A percentile compares a stretch with the other conserved stretches of the same genome.
phyloP scores from a whole-genome alignment of 2,113 vertebrate genomes.

The Chlorodrepanis virens region DNA sequence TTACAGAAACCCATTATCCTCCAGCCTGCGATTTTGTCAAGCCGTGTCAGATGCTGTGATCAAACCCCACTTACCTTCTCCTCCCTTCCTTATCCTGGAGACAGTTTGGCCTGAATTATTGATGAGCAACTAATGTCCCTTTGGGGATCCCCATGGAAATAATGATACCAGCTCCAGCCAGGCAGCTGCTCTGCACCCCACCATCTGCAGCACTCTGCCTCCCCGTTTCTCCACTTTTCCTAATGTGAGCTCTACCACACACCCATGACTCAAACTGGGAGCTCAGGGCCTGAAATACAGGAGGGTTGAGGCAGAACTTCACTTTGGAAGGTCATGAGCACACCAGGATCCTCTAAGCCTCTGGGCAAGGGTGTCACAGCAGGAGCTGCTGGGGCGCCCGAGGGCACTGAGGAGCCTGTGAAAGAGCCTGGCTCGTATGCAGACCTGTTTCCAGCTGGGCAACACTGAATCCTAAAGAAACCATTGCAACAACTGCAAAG shows the following conservation, averaged over 20 bases:
- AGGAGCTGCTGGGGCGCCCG: not conserved
- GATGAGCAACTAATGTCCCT: not conserved
- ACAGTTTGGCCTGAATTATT: slow-evolving; percentile 2
- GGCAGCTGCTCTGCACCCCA: not conserved
- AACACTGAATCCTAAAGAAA: not conserved
- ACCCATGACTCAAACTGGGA: not conserved
- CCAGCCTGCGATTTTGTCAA: not conserved
- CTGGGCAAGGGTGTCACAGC: not conserved
- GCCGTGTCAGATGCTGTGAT: not conserved
- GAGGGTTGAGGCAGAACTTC: not conserved
- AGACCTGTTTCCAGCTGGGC: not conserved
- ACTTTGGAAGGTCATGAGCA: not conserved
- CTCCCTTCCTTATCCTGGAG: not conserved
- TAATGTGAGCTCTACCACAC: not conserved
- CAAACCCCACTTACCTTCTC: not conserved
- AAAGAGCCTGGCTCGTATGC: not conserved
- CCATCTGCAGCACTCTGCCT: not conserved
- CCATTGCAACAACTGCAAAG: not conserved
- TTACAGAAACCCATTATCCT: not conserved
- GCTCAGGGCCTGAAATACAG: not conserved
- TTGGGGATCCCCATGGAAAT: not conserved
- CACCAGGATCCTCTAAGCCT: not conserved
- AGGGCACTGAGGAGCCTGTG: not conserved
- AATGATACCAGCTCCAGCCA: not conserved
- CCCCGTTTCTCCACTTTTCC: not conserved